phyloP scores from a whole-genome alignment of 2,113 vertebrate genomes.

The Calidris pygmaea region DNA sequence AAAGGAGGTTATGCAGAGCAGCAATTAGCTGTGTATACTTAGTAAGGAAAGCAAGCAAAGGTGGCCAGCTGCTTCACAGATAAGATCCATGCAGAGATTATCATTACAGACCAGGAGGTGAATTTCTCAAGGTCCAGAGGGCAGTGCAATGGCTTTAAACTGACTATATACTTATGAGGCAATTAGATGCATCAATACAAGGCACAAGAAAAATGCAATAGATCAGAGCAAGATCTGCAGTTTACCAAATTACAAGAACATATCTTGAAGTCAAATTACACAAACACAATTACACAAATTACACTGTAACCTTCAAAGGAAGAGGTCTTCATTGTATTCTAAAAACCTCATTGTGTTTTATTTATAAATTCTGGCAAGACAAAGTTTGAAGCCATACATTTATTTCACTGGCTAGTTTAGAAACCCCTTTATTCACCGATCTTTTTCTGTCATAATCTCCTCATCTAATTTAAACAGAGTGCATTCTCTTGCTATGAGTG shows the following conservation, averaged over 20 bases:
- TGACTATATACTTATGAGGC: background rate
- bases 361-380: constrained; percentile 42
- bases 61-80: constrained; percentile 63
- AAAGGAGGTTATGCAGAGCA: constrained; percentile 36
- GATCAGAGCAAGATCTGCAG: constrained; percentile 33
- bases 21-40: constrained; percentile 61
- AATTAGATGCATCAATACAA: background rate
- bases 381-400: constrained; percentile 49
- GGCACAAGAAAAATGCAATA: constrained; percentile 13
- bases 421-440: constrained; percentile 17
- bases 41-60: constrained; percentile 44
- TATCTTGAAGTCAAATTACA: constrained; percentile 45
- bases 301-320: constrained; percentile 49
- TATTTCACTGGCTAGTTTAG: constrained; percentile 37
- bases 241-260: constrained; percentile 49
- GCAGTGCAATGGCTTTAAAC: background rate
- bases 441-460: constrained; percentile 30
- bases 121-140: constrained; percentile 37
- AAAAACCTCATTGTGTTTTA: constrained; percentile 18
- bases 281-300: constrained; percentile 60
- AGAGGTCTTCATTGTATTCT: constrained; percentile 22
- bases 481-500: background rate
- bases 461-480: constrained; percentile 48
- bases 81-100: constrained; percentile 54
- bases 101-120: constrained; percentile 22